Conservation (phyloP, 2,113 vertebrate genomes). For the Nesoenas mayeri region DNA sequence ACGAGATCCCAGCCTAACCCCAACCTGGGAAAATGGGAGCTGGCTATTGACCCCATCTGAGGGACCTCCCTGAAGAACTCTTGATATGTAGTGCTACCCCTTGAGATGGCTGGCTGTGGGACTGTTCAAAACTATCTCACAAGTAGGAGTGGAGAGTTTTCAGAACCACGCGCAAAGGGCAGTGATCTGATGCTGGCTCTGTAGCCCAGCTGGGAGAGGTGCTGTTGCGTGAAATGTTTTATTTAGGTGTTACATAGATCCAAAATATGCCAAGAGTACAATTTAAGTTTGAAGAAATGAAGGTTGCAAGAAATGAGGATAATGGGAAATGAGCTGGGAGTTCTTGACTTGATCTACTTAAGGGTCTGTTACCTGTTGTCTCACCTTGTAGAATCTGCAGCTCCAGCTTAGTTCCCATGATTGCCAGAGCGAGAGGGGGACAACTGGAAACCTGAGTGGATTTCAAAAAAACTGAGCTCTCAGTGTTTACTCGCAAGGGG, state of each 20-base stretch:
- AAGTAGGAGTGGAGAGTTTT: background rate
- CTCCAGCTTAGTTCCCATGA: background rate
- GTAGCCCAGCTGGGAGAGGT: background rate
- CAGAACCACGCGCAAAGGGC: background rate
- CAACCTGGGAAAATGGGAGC: background rate
- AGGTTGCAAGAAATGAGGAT: background rate
- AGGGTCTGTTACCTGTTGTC: background rate
- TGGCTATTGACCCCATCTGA: background rate
- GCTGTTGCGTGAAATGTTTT: background rate
- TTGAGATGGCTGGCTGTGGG: background rate
- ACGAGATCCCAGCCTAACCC: background rate
- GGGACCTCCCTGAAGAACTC: background rate
- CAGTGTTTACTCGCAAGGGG: background rate
- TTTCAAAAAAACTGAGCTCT: background rate
- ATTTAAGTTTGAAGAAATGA: background rate
- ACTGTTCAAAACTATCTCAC: background rate
- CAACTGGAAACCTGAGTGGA: background rate
- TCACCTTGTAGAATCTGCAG: background rate
- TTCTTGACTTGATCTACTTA: background rate
- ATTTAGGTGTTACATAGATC: background rate
- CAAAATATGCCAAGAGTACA: background rate
- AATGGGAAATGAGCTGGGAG: background rate
- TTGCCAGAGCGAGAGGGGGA: accelerated
- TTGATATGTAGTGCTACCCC: background rate
- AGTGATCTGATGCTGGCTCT: background rate